These are phyloP conservation scores for Ophiothrix spiculata DNA, from an alignment of 35 echinoderm and acorn worm species.

Conservation along the genomic window DNA sequence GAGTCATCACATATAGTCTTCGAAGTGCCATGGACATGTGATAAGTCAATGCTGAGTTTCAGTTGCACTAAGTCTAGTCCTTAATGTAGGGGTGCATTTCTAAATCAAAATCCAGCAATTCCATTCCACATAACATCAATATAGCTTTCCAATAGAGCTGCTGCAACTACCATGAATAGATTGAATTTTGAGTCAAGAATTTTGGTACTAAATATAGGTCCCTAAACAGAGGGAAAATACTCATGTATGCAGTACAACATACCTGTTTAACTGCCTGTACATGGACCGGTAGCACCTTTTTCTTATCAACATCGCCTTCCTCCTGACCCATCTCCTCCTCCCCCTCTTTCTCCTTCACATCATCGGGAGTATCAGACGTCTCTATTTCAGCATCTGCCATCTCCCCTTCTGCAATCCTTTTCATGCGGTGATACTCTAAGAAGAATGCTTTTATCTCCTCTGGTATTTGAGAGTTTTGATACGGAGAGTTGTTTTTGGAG, in stretches of 20 bases:
- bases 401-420: slow-evolving; percentile 63
- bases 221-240: background rate
- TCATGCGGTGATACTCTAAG: slow-evolving; percentile 49
- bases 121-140: too few relatives aligned
- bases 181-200: background rate
- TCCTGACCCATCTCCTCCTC: background rate
- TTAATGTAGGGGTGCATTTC: too few relatives aligned
- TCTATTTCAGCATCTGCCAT: slow-evolving; percentile 22
- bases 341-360: background rate
- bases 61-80: too few relatives aligned
- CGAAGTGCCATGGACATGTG: too few relatives aligned
- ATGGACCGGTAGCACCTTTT: slow-evolving; percentile 65
- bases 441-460: slow-evolving; percentile 53
- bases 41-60: too few relatives aligned
- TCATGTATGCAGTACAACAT: too few relatives aligned
- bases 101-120: too few relatives aligned
- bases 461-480: background rate
- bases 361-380: background rate
- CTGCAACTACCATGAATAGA: background rate
- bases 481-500: background rate
- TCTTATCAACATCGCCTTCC: slow-evolving; percentile 35
- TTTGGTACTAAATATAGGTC: background rate
- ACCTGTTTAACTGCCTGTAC: slow-evolving; percentile 66
- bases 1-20: too few relatives aligned
- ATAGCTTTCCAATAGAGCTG: background rate